phyloP scores from a whole-genome alignment of 2,797 vertebrate genomes.

The Microcaecilia unicolor region DNA sequence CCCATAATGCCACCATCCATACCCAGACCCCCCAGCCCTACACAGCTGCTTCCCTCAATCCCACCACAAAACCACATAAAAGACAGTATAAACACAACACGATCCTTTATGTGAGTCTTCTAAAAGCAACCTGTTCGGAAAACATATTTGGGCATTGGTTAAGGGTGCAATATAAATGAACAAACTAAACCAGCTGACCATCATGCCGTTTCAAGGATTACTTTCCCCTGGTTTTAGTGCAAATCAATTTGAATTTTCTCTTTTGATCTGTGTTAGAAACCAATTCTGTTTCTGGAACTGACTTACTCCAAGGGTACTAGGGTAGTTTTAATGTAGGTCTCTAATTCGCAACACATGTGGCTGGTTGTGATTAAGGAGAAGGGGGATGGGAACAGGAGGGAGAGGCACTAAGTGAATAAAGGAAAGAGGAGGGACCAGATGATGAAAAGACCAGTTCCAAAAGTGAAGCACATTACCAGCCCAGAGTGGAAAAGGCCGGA shows the following conservation, averaged over 20 bases:
- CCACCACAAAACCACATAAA: too few relatives aligned
- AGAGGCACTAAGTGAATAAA: too few relatives aligned
- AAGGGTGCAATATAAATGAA: too few relatives aligned
- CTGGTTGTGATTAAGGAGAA: constrained; percentile 19
- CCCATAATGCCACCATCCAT: too few relatives aligned
- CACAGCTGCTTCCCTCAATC: too few relatives aligned
- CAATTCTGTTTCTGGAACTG: constrained; percentile 15
- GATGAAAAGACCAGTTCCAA: constrained; percentile 59
- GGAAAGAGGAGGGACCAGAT: constrained; percentile 38
- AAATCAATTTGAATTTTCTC: not conserved
- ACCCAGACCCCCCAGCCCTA: too few relatives aligned
- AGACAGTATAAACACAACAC: too few relatives aligned
- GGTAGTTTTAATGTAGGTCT: constrained; percentile 57
- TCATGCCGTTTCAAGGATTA: not conserved
- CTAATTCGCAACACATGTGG: constrained; percentile 74
- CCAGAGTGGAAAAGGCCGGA: constrained; percentile 64
- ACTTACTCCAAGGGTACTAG: constrained; percentile 45
- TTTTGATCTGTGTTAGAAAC: constrained; percentile 14
- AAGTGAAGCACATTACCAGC: constrained; percentile 50
- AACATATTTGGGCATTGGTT: too few relatives aligned
- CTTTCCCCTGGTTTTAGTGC: not conserved
- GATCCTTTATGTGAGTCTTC: too few relatives aligned
- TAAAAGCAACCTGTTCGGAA: too few relatives aligned
- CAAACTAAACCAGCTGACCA: too few relatives aligned
- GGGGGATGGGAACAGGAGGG: constrained; percentile 9